phyloP scores from a whole-genome alignment of 2,888 invertebrate genomes.

The Congeria kusceri region DNA sequence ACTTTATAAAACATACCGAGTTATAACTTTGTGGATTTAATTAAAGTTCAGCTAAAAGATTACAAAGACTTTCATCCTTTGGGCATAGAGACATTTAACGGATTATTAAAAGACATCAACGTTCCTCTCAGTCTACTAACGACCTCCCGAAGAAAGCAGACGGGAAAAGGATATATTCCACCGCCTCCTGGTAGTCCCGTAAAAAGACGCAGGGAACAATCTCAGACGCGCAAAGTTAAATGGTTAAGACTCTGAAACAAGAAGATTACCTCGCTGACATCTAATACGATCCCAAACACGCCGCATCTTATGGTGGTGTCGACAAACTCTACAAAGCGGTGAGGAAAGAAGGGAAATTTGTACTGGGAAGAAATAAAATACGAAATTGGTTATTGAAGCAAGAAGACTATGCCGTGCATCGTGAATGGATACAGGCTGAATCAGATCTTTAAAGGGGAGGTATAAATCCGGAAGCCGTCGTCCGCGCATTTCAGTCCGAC shows the following conservation, averaged over 20 bases:
- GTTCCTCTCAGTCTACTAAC: conserved; percentile 40
- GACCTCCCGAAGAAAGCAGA: conserved; percentile 28
- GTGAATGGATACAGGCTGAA: conserved; percentile 38
- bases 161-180: conserved; percentile 20
- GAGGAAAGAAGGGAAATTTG: conserved; percentile 57
- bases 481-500: too few species aligned
- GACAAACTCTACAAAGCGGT: conserved; percentile 59
- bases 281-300: conserved; percentile 56
- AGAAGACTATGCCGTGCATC: too few species aligned
- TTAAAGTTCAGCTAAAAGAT: conserved; percentile 45
- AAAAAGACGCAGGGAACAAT: not conserved
- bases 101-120: conserved; percentile 32
- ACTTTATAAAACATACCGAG: conserved; percentile 10
- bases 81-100: conserved; percentile 13
- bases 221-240: conserved; percentile 28
- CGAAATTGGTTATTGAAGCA: too few species aligned
- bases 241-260: conserved; percentile 44
- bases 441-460: too few species aligned
- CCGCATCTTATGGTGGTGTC: conserved; percentile 47
- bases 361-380: too few species aligned
- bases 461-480: too few species aligned
- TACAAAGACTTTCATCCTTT: conserved; percentile 34
- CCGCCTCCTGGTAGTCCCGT: conserved; percentile 40
- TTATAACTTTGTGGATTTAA: conserved; percentile 45
- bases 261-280: conserved; percentile 44